Base-by-base conservation (phyloP, 2,888 invertebrate genomes). In the Neoitamus cyanurus region DNA sequence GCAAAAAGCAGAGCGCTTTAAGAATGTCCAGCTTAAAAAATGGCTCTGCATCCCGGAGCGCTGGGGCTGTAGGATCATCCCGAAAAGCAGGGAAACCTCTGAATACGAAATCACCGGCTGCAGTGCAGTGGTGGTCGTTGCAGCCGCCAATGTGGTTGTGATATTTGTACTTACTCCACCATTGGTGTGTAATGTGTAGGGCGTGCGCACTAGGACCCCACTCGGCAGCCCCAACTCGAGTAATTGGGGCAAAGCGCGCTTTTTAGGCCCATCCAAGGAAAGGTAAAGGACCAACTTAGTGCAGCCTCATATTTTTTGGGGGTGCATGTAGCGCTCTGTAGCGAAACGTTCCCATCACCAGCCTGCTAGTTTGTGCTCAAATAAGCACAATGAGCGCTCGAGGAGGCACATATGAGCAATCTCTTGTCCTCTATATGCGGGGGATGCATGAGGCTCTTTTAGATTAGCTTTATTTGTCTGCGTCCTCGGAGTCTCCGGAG, bases 161-260 rank as follows among this genome's bases (percentile, higher is more conserved):
- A 31, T 25, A 9, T 46, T 58, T 28, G 28, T 46, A 31, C 48
- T 48, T 31, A 15, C 15, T 48, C 58, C 48, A 58, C 28, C 5
- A 15, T 42, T 42, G n/a, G 46, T 48, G 78, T 42, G 58, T 46
- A 78, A 78, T 58, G 28, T 78, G 58, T 78, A 78, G 31, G 58
- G 78, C 46, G 30, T 78, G 78, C 78, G 78, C 78, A 78, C 15
- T 31, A 31, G 15, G 9, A 7, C 13, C 34, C 31, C 15, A 78
- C 20, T 48, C 42, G 77, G 42, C 25, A 77, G 58, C 58, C 20
- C 30, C 20, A 58, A 48, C 48, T 31, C 48, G 13, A 31, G 15
- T 58, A 78, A 78, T 48, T 78, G 58, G 78, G 78, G 78, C 78
- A 78, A 78, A 20, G 78, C 58, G 31, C 30, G 58, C 48, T 78